phyloP scores from a whole-genome alignment of 92 coral and sea anemone genomes.

The Porites divaricata region DNA sequence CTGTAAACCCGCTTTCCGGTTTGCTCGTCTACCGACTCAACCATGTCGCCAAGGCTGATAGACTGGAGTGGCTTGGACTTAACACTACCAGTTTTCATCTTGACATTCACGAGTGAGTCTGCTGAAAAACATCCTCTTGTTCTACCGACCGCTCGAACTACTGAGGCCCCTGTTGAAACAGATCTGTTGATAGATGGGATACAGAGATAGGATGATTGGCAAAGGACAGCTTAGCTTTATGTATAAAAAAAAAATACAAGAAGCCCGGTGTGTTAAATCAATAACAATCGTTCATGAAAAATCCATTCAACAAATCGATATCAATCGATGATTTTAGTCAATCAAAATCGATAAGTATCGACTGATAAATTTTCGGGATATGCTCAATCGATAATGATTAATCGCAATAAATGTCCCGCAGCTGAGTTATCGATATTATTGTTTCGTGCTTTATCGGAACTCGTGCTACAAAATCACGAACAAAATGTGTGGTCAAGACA shows the following conservation, averaged over 20 bases:
- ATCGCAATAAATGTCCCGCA: background rate
- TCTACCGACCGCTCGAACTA: slow-evolving; percentile 12
- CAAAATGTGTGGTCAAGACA: background rate
- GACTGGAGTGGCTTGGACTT: slow-evolving; percentile 29
- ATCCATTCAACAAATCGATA: background rate
- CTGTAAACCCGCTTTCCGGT: slow-evolving; percentile 53
- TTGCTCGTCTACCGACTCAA: slow-evolving; percentile 54
- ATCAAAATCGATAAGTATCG: background rate
- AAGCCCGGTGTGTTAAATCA: background rate
- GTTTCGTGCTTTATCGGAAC: background rate
- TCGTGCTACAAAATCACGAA: background rate
- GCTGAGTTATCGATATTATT: no score
- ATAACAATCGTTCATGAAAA: no score
- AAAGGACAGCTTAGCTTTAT: background rate
- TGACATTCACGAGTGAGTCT: slow-evolving; percentile 18
- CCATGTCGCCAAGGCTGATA: slow-evolving; percentile 45
- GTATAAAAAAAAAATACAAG: background rate
- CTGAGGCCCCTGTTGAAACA: background rate
- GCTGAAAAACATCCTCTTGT: slow-evolving; percentile 15
- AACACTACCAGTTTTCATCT: slow-evolving; percentile 7
- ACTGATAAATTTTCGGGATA: no score
- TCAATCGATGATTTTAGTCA: background rate
- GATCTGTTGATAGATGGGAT: background rate
- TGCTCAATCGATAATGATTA: background rate
- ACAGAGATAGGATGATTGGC: background rate